Conservation (phyloP, 2,888 invertebrate species). For the Amblyjoppa fuscipennis region DNA sequence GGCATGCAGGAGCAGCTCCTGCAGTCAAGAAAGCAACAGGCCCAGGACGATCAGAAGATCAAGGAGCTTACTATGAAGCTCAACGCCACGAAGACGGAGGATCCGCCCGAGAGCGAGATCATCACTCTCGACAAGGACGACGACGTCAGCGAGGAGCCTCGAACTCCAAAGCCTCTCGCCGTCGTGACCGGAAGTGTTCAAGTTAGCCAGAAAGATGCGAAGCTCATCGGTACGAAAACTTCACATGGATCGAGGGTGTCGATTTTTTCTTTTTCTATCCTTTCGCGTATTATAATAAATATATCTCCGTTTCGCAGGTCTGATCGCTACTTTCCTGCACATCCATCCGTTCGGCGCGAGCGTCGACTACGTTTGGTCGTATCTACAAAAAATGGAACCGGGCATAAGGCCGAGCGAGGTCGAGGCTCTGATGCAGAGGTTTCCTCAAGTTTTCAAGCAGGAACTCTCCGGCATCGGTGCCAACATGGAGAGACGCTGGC, state of each 20-base stretch:
- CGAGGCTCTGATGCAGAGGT: slow-evolving; percentile 91
- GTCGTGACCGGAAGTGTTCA: slow-evolving; percentile 78
- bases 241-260: background rate
- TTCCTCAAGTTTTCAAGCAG: slow-evolving; percentile 93
- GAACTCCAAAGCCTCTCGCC: slow-evolving; percentile 79
- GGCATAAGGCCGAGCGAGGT: slow-evolving; percentile 91
- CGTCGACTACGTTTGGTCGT: slow-evolving; percentile 95
- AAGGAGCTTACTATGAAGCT: slow-evolving; percentile 86
- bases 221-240: slow-evolving; percentile 88
- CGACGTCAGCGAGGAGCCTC: slow-evolving; percentile 81
- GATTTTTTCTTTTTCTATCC: background rate
- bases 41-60: slow-evolving; percentile 86
- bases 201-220: slow-evolving; percentile 89
- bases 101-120: slow-evolving; percentile 84
- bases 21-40: slow-evolving; percentile 87
- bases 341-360: slow-evolving; percentile 97
- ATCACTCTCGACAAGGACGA: slow-evolving; percentile 85
- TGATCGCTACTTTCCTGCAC: slow-evolving; percentile 95
- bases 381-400: slow-evolving; percentile 93
- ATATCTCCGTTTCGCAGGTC: slow-evolving; percentile 83
- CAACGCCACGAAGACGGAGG: slow-evolving; percentile 82
- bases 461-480: slow-evolving; percentile 93
- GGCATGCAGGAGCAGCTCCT: slow-evolving; percentile 88
- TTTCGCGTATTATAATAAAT: background rate
- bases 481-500: slow-evolving; percentile 95